Percentiles rank a stretch among this genome's conserved stretches.
phyloP scores from a whole-genome alignment of 2,888 invertebrate species.

The Chymomyza amoena region DNA sequence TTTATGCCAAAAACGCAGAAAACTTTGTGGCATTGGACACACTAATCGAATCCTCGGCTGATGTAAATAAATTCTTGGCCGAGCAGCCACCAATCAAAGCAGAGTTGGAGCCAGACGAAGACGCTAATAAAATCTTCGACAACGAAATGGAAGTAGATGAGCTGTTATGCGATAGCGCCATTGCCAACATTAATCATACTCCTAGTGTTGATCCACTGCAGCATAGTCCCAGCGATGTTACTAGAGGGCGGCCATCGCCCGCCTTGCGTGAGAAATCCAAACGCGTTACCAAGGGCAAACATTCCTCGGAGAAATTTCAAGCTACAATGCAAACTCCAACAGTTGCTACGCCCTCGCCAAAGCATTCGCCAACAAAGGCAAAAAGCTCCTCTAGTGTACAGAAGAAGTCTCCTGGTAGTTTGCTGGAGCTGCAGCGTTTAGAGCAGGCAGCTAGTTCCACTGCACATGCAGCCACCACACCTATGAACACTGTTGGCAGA shows the following conservation, averaged over 20 bases:
- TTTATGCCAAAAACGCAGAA: slow-evolving; percentile 86
- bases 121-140: background rate
- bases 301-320: slow-evolving; percentile 74
- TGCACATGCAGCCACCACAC: slow-evolving; percentile 36
- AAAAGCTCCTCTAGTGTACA: slow-evolving; percentile 36
- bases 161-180: slow-evolving; percentile 49
- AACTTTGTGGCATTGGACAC: slow-evolving; percentile 88
- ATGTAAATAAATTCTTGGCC: slow-evolving; percentile 85
- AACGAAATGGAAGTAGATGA: slow-evolving; percentile 73
- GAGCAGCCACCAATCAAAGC: slow-evolving; percentile 79
- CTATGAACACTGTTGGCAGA: slow-evolving; percentile 37
- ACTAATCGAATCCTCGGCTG: slow-evolving; percentile 84
- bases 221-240: slow-evolving; percentile 1
- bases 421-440: slow-evolving; percentile 44
- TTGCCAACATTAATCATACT: slow-evolving; percentile 14
- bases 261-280: slow-evolving; percentile 73
- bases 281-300: slow-evolving; percentile 73
- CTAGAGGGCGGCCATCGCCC: slow-evolving; percentile 57
- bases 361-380: slow-evolving; percentile 28
- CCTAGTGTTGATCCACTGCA: slow-evolving; percentile 13
- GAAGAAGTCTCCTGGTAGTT: slow-evolving; percentile 34
- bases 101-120: slow-evolving; percentile 27
- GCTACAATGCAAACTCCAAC: slow-evolving; percentile 30
- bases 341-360: slow-evolving; percentile 8
- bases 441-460: slow-evolving; percentile 39